Base-by-base conservation (phyloP, 35 echinoderm and acorn worm species). In the Ophiothrix spiculata region DNA sequence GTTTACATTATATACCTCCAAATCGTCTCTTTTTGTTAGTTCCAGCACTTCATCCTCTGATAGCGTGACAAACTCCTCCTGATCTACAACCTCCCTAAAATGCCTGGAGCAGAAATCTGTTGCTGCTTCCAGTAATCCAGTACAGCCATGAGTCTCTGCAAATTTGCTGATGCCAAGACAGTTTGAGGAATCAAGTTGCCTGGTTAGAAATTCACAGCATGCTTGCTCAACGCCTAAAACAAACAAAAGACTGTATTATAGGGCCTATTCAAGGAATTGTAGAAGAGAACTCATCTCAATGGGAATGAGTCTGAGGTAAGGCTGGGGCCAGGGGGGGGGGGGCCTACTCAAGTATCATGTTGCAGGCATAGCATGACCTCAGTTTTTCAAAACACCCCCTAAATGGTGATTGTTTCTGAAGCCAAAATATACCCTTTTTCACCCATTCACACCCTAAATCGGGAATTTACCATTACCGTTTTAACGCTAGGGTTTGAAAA, bases 91-190 rank as follows among this genome's bases (percentile, higher is more conserved):
- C 35, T 87, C 79, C 16, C 19, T 56, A 45, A 93, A 93, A 49
- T 93, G 75, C 39, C 78, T 74, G 10, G 73, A 80, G 36, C 91
- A 82, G 80, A 46, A 93, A 11, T 56, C 74, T 64, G 75, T 56
- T 0, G 91, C 86, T 54, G 86, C 80, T 21, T 54, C 46, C 25
- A 83, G 79, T 6, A 93, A 74, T 38, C 46, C 86, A 23, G 45
- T 33, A 45, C 80, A 79, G 17, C 85, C 74, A 82, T 93, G 91
- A 4, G 75, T 88, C 85, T 93, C 91, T 25, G 91, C 91, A 88
- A 93, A 93, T 38, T 87, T 69, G 23, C 74, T 83, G 33, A 93
- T 88, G 10, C 91, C 91, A 29, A 93, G 64, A 46, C 91, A 93
- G 74, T 93, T 93, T 17, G 78, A 33, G 25, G 78, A 1, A 39